phyloP scores from a whole-genome alignment of 92 coral and sea anemone genomes.

The Phenganax subtilis region DNA sequence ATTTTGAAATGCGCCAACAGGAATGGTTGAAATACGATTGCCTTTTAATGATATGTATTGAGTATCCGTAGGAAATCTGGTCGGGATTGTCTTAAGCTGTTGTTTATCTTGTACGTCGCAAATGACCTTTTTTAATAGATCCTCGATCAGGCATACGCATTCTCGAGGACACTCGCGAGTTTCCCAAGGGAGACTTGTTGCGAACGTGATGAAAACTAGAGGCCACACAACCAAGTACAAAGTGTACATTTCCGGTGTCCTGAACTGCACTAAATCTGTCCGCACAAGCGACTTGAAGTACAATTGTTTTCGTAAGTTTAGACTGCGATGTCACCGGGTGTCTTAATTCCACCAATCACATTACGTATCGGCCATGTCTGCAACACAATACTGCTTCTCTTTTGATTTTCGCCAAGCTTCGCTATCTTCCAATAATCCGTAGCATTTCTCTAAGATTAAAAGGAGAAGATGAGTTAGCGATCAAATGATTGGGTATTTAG shows the following conservation, averaged over 20 bases:
- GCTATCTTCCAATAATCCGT: background rate
- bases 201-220: slow-evolving; percentile 7
- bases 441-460: background rate
- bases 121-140: slow-evolving; percentile 32
- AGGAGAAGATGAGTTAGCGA: background rate
- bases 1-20: slow-evolving; percentile 58
- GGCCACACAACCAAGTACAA: slow-evolving; percentile 18
- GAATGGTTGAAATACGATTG: slow-evolving; percentile 62
- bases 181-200: slow-evolving; percentile 12
- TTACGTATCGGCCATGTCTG: background rate
- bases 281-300: background rate
- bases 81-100: slow-evolving; percentile 57
- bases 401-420: background rate
- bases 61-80: slow-evolving; percentile 59
- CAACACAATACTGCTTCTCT: background rate
- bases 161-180: slow-evolving; percentile 6
- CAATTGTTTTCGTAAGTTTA: background rate
- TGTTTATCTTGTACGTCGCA: slow-evolving; percentile 37
- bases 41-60: slow-evolving; percentile 60
- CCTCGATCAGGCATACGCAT: slow-evolving; percentile 20
- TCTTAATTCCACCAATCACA: slow-evolving; percentile 5
- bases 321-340: slow-evolving; percentile 12
- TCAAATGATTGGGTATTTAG: slow-evolving; percentile 3
- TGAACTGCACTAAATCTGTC: background rate
- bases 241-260: slow-evolving; percentile 9